Conservation (phyloP, 1,140 invertebrate genomes). For the Trichonephila clavata region DNA sequence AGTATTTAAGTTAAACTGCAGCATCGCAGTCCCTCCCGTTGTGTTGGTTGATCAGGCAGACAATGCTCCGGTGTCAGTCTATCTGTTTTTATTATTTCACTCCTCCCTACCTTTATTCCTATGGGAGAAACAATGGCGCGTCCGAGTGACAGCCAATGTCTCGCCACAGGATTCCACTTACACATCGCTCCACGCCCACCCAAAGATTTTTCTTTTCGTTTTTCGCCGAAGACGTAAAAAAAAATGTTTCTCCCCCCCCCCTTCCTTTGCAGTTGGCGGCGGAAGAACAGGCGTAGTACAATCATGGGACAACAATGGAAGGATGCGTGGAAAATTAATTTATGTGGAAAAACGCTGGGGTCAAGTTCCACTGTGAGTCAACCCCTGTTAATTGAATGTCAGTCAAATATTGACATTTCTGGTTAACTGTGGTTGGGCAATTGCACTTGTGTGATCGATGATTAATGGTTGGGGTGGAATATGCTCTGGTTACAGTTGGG, state of each 20-base stretch:
- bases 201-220: background rate
- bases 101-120: background rate
- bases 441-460: background rate
- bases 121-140: background rate
- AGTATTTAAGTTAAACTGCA: too few relatives aligned
- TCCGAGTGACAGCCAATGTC: slow-evolving; percentile 14
- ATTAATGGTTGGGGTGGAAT: background rate
- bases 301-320: background rate
- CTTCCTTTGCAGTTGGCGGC: background rate
- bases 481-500: too few relatives aligned
- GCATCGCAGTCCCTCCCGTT: background rate
- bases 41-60: background rate
- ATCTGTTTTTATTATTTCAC: background rate
- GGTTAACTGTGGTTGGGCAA: background rate
- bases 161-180: slow-evolving; percentile 2
- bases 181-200: slow-evolving; percentile 27
- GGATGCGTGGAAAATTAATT: slow-evolving; percentile 19
- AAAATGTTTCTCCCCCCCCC: background rate
- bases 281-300: background rate
- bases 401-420: slow-evolving; percentile 9
- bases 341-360: slow-evolving; percentile 9
- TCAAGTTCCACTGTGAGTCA: background rate
- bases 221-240: slow-evolving; percentile 6
- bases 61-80: background rate
- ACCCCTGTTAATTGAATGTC: background rate